phyloP scores from a whole-genome alignment of 2,797 vertebrate genomes.

The Austrolebias charrua region DNA sequence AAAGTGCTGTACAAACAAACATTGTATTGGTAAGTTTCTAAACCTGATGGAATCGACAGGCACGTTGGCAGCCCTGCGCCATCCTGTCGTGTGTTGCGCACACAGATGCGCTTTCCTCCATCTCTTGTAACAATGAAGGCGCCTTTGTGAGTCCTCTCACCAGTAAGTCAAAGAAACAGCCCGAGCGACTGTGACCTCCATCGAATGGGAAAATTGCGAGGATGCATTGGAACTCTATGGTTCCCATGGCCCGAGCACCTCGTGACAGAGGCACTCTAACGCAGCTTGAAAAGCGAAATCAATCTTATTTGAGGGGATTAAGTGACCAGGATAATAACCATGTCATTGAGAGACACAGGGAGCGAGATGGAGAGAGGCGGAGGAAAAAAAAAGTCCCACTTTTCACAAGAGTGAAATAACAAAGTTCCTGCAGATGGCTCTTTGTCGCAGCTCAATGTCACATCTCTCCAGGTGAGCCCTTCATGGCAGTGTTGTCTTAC shows the following conservation, averaged over 20 bases:
- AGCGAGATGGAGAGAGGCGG: conserved; percentile 32
- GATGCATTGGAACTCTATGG: conserved; percentile 65
- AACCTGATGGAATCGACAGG: conserved; percentile 36
- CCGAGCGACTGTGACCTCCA: conserved; percentile 68
- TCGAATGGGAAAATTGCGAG: conserved; percentile 71
- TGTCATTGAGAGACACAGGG: conserved; percentile 67
- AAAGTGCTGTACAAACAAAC: too few relatives aligned
- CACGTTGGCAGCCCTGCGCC: conserved; percentile 25
- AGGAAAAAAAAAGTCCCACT: conserved; percentile 52
- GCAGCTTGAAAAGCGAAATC: conserved; percentile 76
- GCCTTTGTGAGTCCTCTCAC: conserved; percentile 65
- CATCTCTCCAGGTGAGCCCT: conserved; percentile 62
- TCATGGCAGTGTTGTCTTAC: conserved; percentile 54
- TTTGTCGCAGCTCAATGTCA: conserved; percentile 63
- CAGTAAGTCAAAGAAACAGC: conserved; percentile 70
- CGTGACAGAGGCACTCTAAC: conserved; percentile 66
- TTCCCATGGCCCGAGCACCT: conserved; percentile 70
- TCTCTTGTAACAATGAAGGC: conserved; percentile 64
- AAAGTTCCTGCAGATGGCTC: conserved; percentile 66
- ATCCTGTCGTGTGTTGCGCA: conserved; percentile 44
- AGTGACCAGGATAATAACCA: conserved; percentile 79
- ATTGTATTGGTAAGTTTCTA: not conserved
- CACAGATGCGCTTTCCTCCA: conserved; percentile 43
- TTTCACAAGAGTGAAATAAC: conserved; percentile 66
- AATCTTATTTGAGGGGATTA: conserved; percentile 80